phyloP scores from a whole-genome alignment of 2,797 vertebrate species.

The Phalloptychus januarius region DNA sequence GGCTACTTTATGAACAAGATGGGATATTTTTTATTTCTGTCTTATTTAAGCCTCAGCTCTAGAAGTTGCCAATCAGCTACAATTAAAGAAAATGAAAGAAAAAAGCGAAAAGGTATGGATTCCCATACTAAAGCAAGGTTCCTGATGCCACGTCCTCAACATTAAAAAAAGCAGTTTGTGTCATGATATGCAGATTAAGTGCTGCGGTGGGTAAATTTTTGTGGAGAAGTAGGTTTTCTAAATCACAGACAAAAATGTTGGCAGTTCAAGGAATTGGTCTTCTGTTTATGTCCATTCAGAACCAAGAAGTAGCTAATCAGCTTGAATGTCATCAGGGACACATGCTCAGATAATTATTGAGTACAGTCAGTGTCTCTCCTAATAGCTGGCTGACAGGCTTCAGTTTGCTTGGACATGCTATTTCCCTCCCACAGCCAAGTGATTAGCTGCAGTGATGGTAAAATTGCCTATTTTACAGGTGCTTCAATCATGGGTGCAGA shows the following conservation, averaged over 20 bases:
- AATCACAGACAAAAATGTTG: slow-evolving; percentile 13
- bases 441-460: slow-evolving; percentile 76
- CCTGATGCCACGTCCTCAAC: slow-evolving; percentile 9
- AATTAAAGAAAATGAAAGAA: slow-evolving; percentile 30
- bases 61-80: slow-evolving; percentile 53
- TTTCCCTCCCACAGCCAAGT: slow-evolving; percentile 77
- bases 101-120: slow-evolving; percentile 38
- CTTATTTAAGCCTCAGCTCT: slow-evolving; percentile 18
- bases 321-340: slow-evolving; percentile 13
- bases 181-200: slow-evolving; percentile 53
- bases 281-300: slow-evolving; percentile 22
- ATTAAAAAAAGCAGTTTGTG: slow-evolving; percentile 50
- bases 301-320: slow-evolving; percentile 11
- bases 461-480: slow-evolving; percentile 84
- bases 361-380: slow-evolving; percentile 11
- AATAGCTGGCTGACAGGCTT: slow-evolving; percentile 55
- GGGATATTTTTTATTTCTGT: slow-evolving; percentile 26
- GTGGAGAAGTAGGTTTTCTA: slow-evolving; percentile 16
- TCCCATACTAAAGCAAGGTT: slow-evolving; percentile 13
- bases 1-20: slow-evolving; percentile 20
- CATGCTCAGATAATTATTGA: slow-evolving; percentile 1
- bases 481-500: slow-evolving; percentile 75
- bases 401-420: slow-evolving; percentile 71
- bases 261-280: background rate
- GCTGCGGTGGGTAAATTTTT: slow-evolving; percentile 16